Conservation (phyloP, 2,113 vertebrate species). For the Patagioenas fasciata region DNA sequence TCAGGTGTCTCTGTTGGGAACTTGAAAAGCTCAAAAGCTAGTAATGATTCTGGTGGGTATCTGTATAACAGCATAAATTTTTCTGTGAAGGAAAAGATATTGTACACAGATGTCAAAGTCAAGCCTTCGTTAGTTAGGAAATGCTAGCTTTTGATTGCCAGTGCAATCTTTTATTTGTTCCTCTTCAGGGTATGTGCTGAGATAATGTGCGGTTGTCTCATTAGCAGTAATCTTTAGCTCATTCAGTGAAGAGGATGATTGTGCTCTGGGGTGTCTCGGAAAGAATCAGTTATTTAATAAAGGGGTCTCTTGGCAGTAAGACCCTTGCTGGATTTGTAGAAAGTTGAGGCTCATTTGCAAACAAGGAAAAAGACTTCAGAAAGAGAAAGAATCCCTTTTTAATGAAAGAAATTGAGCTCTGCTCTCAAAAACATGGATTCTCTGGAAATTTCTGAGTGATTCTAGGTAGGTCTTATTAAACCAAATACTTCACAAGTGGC, state of each 20-base stretch:
- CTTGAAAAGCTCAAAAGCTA: neutral
- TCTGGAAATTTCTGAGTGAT: neutral
- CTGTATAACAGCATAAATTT: neutral
- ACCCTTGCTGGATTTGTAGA: neutral
- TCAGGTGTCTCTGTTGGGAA: neutral
- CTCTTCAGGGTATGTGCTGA: neutral
- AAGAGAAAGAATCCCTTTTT: neutral
- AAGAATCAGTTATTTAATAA: constrained; percentile 8
- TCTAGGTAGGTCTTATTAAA: neutral
- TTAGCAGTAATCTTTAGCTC: constrained; percentile 27
- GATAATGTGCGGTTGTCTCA: constrained; percentile 17
- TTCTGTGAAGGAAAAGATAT: neutral
- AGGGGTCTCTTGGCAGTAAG: neutral
- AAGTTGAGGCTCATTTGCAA: neutral
- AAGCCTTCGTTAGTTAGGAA: neutral
- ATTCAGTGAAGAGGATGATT: constrained; percentile 25
- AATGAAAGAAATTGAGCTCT: neutral
- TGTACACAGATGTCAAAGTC: neutral
- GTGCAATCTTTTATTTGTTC: neutral
- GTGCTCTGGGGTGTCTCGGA: neutral
- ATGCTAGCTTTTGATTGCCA: neutral
- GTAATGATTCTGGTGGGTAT: neutral
- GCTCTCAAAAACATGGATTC: neutral
- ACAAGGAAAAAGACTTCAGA: neutral
- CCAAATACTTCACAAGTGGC: neutral